Conservation (phyloP, 2,888 invertebrate genomes). For the Pandemis corylana region DNA sequence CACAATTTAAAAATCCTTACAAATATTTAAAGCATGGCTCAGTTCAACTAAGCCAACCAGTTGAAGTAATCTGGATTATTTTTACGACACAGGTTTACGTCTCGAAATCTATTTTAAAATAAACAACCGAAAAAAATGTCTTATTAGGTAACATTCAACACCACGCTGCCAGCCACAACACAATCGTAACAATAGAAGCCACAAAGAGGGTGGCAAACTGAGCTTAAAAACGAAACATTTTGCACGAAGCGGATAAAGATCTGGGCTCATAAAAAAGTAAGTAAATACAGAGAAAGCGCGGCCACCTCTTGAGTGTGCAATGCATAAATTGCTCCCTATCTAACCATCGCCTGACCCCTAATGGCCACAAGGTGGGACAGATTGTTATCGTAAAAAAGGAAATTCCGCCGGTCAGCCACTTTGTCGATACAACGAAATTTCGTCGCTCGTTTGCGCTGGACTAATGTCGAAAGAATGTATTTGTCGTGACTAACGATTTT, state of each 20-base stretch:
- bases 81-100: too few relatives aligned
- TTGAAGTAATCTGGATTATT: too few relatives aligned
- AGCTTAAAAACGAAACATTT: slow-evolving; percentile 59
- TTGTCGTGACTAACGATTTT: slow-evolving; percentile 18
- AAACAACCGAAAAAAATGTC: neutral
- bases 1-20: too few relatives aligned
- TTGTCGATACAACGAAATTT: slow-evolving; percentile 77
- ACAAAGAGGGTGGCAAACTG: slow-evolving; percentile 46
- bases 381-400: slow-evolving; percentile 79
- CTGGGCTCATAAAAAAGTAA: slow-evolving; percentile 68
- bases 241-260: slow-evolving; percentile 70
- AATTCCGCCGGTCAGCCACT: slow-evolving; percentile 67
- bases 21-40: too few relatives aligned
- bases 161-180: slow-evolving; percentile 37
- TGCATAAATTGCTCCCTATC: slow-evolving; percentile 80
- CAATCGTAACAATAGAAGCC: slow-evolving; percentile 45
- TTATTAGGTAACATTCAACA: neutral
- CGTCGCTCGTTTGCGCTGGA: slow-evolving; percentile 67
- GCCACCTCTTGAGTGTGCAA: slow-evolving; percentile 70
- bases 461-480: slow-evolving; percentile 55
- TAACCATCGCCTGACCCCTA: slow-evolving; percentile 80
- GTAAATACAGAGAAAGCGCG: slow-evolving; percentile 65
- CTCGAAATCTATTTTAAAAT: too few relatives aligned
- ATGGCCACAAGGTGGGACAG: slow-evolving; percentile 79
- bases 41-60: too few relatives aligned